These are phyloP conservation scores for Gasteruption jaculator DNA, from an alignment of 2,888 invertebrate genomes.

Conservation along the genomic window DNA sequence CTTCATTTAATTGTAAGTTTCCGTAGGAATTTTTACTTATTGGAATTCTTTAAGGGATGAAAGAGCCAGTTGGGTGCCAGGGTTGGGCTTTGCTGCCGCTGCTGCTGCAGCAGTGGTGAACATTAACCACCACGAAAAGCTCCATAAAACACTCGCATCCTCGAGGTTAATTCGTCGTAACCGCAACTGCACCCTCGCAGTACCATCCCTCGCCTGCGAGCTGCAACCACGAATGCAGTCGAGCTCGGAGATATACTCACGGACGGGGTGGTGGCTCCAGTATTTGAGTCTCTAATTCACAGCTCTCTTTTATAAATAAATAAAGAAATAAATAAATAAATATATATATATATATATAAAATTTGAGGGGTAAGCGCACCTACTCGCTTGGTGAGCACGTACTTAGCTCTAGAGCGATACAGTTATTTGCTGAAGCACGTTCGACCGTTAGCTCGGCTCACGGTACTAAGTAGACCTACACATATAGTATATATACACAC, in stretches of 20 bases:
- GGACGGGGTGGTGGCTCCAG: slow-evolving; percentile 7
- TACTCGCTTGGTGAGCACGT: slow-evolving; percentile 27
- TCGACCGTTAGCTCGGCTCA: slow-evolving; percentile 29
- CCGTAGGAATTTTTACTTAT: too few relatives aligned
- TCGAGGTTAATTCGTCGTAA: slow-evolving; percentile 20
- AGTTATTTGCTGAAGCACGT: slow-evolving; percentile 32
- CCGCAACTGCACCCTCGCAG: slow-evolving; percentile 15
- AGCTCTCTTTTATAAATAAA: too few relatives aligned
- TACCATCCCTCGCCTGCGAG: slow-evolving; percentile 11
- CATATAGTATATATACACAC: slow-evolving; percentile 18
- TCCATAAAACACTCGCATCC: slow-evolving; percentile 9
- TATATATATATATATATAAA: too few relatives aligned
- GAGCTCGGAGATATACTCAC: slow-evolving; percentile 5
- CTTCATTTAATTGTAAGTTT: too few relatives aligned
- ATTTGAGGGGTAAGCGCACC: slow-evolving; percentile 23
- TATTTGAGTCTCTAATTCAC: slow-evolving; percentile 18
- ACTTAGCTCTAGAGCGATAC: slow-evolving; percentile 25
- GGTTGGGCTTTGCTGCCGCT: too few relatives aligned
- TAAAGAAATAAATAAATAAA: too few relatives aligned
- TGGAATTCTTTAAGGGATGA: too few relatives aligned
- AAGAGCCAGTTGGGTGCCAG: too few relatives aligned
- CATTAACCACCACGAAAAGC: too few relatives aligned
- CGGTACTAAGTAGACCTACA: too few relatives aligned
- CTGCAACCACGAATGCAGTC: too few relatives aligned
- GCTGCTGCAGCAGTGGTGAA: too few relatives aligned